These are phyloP conservation scores for Metellina segmentata DNA, from an alignment of 2,888 invertebrate species.

Conservation along the genomic window DNA sequence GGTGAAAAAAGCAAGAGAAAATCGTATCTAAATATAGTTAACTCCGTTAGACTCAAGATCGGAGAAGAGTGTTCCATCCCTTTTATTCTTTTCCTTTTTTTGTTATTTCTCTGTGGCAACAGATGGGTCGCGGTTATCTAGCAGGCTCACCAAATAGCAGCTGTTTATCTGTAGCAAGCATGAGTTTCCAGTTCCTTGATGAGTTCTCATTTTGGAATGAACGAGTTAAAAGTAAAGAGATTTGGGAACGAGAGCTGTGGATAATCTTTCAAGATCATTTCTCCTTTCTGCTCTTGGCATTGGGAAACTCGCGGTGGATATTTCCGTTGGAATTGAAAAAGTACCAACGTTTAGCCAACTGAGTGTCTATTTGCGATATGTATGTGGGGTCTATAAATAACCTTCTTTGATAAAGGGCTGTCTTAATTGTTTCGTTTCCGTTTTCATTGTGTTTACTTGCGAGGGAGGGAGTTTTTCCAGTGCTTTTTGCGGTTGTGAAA, in stretches of 20 bases:
- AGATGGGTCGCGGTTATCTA: conserved; percentile 47
- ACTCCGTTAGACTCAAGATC: conserved; percentile 19
- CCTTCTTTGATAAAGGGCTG: background rate
- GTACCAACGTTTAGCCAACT: background rate
- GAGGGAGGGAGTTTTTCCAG: background rate
- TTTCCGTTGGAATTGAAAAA: background rate
- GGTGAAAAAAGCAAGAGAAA: background rate
- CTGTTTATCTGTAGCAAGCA: conserved; percentile 5
- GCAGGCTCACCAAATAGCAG: background rate
- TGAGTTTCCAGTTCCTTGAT: background rate
- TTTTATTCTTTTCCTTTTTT: conserved; percentile 27
- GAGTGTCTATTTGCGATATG: background rate
- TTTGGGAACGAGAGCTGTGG: background rate
- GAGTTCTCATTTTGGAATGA: background rate
- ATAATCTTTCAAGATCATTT: background rate
- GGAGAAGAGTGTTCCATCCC: conserved; percentile 22
- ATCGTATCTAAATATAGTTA: conserved; percentile 41
- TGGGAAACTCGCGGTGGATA: background rate
- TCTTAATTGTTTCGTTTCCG: background rate
- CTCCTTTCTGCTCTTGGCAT: background rate
- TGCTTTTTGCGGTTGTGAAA: background rate
- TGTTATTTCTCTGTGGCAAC: background rate
- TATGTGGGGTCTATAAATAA: background rate
- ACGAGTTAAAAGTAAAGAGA: background rate
- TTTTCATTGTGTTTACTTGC: background rate